Evolutionary conservation across 64 coral and sea anemone species (phyloP).

Genomic region (Orbicella faveolata): DNA sequence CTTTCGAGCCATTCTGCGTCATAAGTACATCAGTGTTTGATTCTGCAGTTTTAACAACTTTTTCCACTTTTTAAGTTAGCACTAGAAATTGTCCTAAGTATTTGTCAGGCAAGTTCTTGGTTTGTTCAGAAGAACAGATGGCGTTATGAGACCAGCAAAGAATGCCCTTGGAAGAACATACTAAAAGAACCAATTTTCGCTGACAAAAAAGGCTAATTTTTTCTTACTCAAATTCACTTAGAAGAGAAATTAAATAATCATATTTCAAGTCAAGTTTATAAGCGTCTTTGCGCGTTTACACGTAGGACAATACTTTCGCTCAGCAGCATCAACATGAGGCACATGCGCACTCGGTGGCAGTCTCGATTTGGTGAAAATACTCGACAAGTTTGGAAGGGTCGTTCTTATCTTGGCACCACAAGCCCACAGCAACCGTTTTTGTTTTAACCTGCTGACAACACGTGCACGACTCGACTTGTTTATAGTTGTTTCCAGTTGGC

Average conservation of each 20-base stretch:
- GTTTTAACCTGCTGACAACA: conserved; percentile 23
- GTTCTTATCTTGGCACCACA: conserved; percentile 24
- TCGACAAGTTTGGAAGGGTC: background rate
- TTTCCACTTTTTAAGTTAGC: too few relatives aligned
- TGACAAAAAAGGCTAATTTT: too few relatives aligned
- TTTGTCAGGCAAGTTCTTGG: too few relatives aligned
- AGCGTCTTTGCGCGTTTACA: background rate
- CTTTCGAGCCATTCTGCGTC: too few relatives aligned
- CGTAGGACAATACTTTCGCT: background rate
- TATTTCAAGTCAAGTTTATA: background rate
- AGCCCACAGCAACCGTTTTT: background rate
- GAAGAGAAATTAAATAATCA: background rate
- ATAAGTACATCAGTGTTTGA: too few relatives aligned
- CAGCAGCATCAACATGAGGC: conserved; percentile 10
- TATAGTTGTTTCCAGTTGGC: background rate
- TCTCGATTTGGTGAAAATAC: conserved; percentile 33
- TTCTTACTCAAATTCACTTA: background rate
- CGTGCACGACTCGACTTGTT: conserved; percentile 15
- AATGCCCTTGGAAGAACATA: too few relatives aligned
- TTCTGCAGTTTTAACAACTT: too few relatives aligned
- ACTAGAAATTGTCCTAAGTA: too few relatives aligned
- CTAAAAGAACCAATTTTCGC: too few relatives aligned
- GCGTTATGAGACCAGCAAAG: too few relatives aligned
- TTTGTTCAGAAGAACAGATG: too few relatives aligned
- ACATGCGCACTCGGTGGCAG: conserved; percentile 27